Conservation (phyloP, 2,113 vertebrate genomes). For the Thomomys bottae region DNA sequence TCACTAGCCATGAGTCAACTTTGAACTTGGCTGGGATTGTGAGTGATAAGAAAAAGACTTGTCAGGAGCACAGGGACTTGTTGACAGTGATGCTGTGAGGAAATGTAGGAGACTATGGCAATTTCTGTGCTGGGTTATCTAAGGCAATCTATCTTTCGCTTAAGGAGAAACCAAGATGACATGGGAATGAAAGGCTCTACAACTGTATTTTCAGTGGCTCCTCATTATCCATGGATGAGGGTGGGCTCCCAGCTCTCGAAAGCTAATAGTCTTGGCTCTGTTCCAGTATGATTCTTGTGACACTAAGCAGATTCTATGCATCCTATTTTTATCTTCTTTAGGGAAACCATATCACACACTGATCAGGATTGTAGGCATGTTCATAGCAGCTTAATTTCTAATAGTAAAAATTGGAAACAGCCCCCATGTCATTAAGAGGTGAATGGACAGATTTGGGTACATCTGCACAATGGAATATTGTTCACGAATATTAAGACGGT, state of each 20-base stretch:
- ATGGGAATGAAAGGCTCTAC: neutral
- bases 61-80: neutral
- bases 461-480: accelerated
- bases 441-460: neutral
- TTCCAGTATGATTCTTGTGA: neutral
- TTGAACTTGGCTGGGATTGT: neutral
- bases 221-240: neutral
- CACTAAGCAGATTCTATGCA: neutral
- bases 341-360: neutral
- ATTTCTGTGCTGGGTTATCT: neutral
- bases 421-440: neutral
- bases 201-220: neutral
- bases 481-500: neutral
- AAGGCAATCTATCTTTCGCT: neutral
- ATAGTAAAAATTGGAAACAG: neutral
- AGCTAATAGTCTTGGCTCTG: neutral
- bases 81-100: no score
- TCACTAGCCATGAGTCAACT: neutral
- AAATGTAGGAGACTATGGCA: neutral
- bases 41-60: neutral
- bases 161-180: neutral
- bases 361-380: neutral
- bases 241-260: neutral
- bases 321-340: neutral
- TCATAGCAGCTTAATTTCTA: neutral